Percentiles rank a stretch among this genome's conserved stretches.
These are phyloP conservation scores for Climacteris rufus DNA, from an alignment of 2,113 vertebrate species.

Conservation along the genomic window DNA sequence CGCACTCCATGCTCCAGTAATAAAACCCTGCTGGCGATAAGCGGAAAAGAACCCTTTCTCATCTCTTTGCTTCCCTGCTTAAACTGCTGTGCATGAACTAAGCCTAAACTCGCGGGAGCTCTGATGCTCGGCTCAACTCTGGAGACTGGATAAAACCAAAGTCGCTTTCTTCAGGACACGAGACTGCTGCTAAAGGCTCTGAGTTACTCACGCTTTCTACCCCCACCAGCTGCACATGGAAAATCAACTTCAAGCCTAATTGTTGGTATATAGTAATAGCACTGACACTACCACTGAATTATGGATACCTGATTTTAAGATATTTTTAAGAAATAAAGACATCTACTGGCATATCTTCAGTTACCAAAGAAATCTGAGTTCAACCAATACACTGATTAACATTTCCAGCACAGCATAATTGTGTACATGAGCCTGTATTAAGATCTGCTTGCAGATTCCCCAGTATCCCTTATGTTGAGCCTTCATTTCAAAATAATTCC, in stretches of 20 bases:
- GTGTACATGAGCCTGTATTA: accelerated
- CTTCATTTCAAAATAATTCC: neutral
- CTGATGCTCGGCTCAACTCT: too few relatives aligned
- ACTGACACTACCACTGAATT: neutral
- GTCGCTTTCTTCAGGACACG: too few relatives aligned
- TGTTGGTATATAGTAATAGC: accelerated
- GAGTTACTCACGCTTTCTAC: too few relatives aligned
- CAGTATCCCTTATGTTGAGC: neutral
- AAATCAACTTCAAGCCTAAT: neutral
- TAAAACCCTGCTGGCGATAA: too few relatives aligned
- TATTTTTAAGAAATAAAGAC: neutral
- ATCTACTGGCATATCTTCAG: neutral
- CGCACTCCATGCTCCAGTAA: too few relatives aligned
- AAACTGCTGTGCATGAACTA: too few relatives aligned
- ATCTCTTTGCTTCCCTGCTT: too few relatives aligned
- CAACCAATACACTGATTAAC: neutral
- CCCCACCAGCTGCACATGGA: too few relatives aligned
- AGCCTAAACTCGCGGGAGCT: too few relatives aligned
- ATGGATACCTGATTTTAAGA: neutral
- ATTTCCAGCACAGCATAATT: neutral
- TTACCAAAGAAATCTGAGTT: neutral
- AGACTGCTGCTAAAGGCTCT: too few relatives aligned
- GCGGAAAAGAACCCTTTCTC: too few relatives aligned
- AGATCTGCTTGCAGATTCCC: neutral
- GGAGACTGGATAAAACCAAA: too few relatives aligned